Conservation (phyloP, 2,797 vertebrate genomes). For the Mormyrops boulengeri region DNA sequence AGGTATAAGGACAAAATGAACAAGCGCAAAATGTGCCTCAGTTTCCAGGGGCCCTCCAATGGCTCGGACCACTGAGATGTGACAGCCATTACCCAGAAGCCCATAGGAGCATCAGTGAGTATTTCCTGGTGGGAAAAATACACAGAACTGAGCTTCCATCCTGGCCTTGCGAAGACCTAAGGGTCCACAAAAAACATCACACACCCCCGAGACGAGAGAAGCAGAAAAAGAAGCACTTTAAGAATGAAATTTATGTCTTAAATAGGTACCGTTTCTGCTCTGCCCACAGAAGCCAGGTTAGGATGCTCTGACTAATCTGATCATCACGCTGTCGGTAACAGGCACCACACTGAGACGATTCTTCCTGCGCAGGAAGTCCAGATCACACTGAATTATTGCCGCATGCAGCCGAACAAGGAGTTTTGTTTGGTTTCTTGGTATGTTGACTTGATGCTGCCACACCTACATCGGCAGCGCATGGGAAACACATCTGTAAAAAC, state of each 20-base stretch:
- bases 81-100: slow-evolving; percentile 63
- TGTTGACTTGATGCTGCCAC: neutral
- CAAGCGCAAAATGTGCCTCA: slow-evolving; percentile 48
- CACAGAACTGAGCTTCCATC: slow-evolving; percentile 41
- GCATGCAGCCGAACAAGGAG: neutral
- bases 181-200: neutral
- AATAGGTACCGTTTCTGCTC: neutral
- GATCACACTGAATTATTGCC: neutral
- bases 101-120: slow-evolving; percentile 45
- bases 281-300: neutral
- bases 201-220: neutral
- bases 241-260: neutral
- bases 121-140: slow-evolving; percentile 50
- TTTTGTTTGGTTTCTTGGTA: neutral
- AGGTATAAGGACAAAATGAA: slow-evolving; percentile 41
- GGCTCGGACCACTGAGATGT: neutral
- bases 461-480: neutral
- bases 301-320: neutral
- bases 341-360: neutral
- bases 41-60: slow-evolving; percentile 34
- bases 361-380: neutral
- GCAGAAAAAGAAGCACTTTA: neutral
- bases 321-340: neutral
- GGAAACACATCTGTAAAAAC: neutral
- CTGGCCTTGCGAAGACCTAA: neutral